phyloP scores from a whole-genome alignment of 2,888 invertebrate genomes.

The Pegoplata infirma region DNA sequence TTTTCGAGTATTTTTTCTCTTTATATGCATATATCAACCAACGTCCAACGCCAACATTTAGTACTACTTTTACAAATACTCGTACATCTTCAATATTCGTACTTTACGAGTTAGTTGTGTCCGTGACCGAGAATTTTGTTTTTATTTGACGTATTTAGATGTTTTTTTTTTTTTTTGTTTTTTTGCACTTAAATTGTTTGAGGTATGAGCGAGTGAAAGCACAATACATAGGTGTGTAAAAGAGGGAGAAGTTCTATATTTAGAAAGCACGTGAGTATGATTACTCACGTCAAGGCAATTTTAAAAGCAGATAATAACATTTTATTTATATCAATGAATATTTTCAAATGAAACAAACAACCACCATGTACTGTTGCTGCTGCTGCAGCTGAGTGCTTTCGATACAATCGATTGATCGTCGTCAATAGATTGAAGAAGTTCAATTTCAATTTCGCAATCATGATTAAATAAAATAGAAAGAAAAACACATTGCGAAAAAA shows the following conservation, averaged over 20 bases:
- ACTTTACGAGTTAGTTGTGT: not conserved
- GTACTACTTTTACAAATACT: too few species aligned
- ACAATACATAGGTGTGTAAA: slow-evolving; percentile 28
- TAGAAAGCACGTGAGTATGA: slow-evolving; percentile 74
- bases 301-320: slow-evolving; percentile 22
- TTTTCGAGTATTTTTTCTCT: not conserved
- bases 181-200: not conserved
- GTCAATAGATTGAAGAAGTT: not conserved
- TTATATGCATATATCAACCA: not conserved
- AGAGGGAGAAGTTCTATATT: slow-evolving; percentile 66
- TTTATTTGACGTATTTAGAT: slow-evolving; percentile 16
- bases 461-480: not conserved
- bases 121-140: slow-evolving; percentile 30
- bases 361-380: not conserved
- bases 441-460: not conserved
- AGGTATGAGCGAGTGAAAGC: slow-evolving; percentile 40
- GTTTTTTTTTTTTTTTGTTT: slow-evolving; percentile 29
- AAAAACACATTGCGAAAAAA: too few species aligned
- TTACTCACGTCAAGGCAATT: slow-evolving; percentile 68
- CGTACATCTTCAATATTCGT: too few species aligned
- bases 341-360: not conserved
- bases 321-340: slow-evolving; percentile 13
- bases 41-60: too few species aligned
- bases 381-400: too few species aligned
- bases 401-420: slow-evolving; percentile 35